Percentiles rank a stretch among this genome's conserved stretches.
phyloP scores from a whole-genome alignment of 2,888 invertebrate genomes.

The Sinhomidia bicolor region DNA sequence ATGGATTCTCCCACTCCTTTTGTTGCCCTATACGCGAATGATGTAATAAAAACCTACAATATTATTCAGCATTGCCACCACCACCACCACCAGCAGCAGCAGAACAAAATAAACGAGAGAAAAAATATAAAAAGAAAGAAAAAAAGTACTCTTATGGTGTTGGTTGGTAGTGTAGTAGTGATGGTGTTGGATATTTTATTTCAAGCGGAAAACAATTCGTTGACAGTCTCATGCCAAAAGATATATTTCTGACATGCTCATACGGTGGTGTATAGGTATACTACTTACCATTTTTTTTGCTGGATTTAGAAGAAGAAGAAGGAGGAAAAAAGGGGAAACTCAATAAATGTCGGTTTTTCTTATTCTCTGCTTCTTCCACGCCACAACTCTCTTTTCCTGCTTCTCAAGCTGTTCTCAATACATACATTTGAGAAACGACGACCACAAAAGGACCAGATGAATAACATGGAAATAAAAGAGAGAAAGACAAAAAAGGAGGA shows the following conservation, averaged over 20 bases:
- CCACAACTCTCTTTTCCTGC: slow-evolving; percentile 12
- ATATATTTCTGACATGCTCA: slow-evolving; percentile 68
- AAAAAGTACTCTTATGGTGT: neutral
- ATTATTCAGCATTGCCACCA: slow-evolving; percentile 26
- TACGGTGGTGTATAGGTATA: neutral
- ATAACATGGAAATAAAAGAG: slow-evolving; percentile 22
- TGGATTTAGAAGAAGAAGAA: no score
- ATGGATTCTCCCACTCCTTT: neutral
- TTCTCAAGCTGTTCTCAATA: slow-evolving; percentile 45
- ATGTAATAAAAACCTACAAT: slow-evolving; percentile 47
- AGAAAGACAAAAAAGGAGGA: slow-evolving; percentile 36
- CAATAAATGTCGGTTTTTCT: slow-evolving; percentile 70
- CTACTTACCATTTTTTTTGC: neutral
- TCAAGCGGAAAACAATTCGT: slow-evolving; percentile 71
- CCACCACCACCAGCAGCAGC: neutral
- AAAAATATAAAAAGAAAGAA: no score
- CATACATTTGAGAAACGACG: slow-evolving; percentile 24
- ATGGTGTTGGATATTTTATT: slow-evolving; percentile 64
- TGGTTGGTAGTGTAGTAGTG: neutral
- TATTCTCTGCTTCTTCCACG: slow-evolving; percentile 16
- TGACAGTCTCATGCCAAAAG: slow-evolving; percentile 69
- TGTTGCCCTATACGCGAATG: slow-evolving; percentile 25
- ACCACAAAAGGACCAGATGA: slow-evolving; percentile 50
- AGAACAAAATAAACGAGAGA: neutral
- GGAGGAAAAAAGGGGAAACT: slow-evolving; percentile 60